Evolutionary conservation across 2,888 invertebrate species (phyloP).

Genomic region (Malthinus seriepunctatus): DNA sequence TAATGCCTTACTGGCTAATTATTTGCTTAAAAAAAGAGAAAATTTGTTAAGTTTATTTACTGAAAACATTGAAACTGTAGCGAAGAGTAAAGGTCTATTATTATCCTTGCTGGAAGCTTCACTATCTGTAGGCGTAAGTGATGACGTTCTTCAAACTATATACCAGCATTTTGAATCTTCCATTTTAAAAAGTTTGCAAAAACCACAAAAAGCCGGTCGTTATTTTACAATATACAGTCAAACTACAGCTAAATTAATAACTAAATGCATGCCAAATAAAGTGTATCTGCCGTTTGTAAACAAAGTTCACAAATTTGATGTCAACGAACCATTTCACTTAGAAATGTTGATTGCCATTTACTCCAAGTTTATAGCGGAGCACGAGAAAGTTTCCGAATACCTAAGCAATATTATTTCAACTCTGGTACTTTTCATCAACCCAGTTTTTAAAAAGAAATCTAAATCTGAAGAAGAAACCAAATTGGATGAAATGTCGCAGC

Average conservation of each 20-base stretch:
- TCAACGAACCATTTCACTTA: slow-evolving; percentile 62
- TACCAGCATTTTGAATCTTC: slow-evolving; percentile 65
- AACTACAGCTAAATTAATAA: slow-evolving; percentile 63
- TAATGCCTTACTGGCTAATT: slow-evolving; percentile 61
- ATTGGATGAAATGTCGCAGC: slow-evolving; percentile 32
- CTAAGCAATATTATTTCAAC: slow-evolving; percentile 60
- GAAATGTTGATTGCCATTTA: slow-evolving; percentile 61
- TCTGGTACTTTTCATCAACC: slow-evolving; percentile 59
- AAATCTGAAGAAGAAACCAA: slow-evolving; percentile 36
- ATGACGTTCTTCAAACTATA: slow-evolving; percentile 58
- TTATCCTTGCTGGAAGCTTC: slow-evolving; percentile 63
- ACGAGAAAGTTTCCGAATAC: slow-evolving; percentile 49
- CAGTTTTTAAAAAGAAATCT: slow-evolving; percentile 55
- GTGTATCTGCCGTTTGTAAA: slow-evolving; percentile 61
- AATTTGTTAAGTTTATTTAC: slow-evolving; percentile 57
- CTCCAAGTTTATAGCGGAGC: slow-evolving; percentile 55
- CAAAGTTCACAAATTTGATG: slow-evolving; percentile 68
- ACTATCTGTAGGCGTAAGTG: slow-evolving; percentile 53
- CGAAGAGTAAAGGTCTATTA: slow-evolving; percentile 65
- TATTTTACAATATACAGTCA: slow-evolving; percentile 64
- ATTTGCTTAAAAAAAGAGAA: slow-evolving; percentile 61
- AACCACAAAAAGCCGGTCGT: slow-evolving; percentile 70
- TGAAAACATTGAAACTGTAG: slow-evolving; percentile 56
- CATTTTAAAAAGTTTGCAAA: slow-evolving; percentile 66
- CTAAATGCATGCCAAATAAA: slow-evolving; percentile 61